Evolutionary conservation across 2,888 invertebrate genomes (phyloP).

Genomic region (Hirtodrosophila cameraria): DNA sequence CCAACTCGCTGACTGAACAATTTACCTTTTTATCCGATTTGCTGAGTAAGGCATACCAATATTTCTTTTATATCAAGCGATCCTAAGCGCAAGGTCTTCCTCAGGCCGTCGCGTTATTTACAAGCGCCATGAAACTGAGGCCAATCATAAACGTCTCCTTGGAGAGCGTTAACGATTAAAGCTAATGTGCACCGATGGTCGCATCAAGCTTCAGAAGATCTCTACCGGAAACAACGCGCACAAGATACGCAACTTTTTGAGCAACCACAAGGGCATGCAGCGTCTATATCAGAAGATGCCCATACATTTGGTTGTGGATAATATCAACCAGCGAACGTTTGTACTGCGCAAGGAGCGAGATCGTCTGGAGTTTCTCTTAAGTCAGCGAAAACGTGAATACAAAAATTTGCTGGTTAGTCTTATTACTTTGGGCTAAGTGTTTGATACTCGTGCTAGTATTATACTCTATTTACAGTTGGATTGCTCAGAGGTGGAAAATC

Average conservation of each 20-base stretch:
- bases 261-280: conserved; percentile 81
- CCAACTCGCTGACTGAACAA: conserved; percentile 73
- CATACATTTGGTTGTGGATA: conserved; percentile 78
- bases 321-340: conserved; percentile 83
- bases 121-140: conserved; percentile 66
- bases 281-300: conserved; percentile 82
- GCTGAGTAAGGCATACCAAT: conserved; percentile 67
- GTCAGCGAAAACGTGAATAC: conserved; percentile 69
- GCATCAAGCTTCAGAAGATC: conserved; percentile 75
- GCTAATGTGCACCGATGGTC: conserved; percentile 76
- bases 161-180: conserved; percentile 62
- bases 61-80: no score
- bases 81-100: background rate
- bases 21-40: conserved; percentile 77
- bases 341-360: conserved; percentile 82
- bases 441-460: background rate
- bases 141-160: conserved; percentile 59
- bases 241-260: conserved; percentile 77
- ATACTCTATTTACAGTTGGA: conserved; percentile 55
- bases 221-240: conserved; percentile 74
- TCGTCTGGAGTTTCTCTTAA: conserved; percentile 69
- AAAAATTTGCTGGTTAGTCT: conserved; percentile 69
- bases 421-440: background rate
- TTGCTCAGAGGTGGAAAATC: conserved; percentile 73
- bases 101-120: conserved; percentile 73